These are phyloP conservation scores for Urechis unicinctus DNA, from an alignment of 2,888 invertebrate genomes.

Conservation along the genomic window DNA sequence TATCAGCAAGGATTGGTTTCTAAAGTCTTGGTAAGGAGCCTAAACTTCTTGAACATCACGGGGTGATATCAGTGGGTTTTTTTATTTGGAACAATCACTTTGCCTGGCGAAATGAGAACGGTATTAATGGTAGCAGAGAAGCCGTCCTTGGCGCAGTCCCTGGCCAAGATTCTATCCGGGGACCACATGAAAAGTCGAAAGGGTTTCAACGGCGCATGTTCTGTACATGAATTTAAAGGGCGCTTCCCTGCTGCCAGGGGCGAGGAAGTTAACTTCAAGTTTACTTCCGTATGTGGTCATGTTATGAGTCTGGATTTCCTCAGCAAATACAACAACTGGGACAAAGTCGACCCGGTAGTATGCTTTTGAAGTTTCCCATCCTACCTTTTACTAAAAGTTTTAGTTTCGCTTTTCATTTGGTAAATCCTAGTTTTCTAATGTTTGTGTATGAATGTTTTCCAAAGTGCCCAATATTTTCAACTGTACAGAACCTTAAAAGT, in stretches of 20 bases:
- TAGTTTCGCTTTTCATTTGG: neutral
- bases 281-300: conserved; percentile 99
- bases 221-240: conserved; percentile 83
- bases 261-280: conserved; percentile 58
- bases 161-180: conserved; percentile 88
- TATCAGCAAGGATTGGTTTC: too few relatives aligned
- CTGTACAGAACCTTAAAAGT: too few relatives aligned
- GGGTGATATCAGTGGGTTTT: too few relatives aligned
- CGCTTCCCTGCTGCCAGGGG: conserved; percentile 39
- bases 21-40: too few relatives aligned
- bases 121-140: conserved; percentile 97
- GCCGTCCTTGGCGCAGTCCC: conserved; percentile 90
- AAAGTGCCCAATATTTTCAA: too few relatives aligned
- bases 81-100: too few relatives aligned
- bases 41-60: too few relatives aligned
- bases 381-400: neutral
- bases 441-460: neutral
- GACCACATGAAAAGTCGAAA: conserved; percentile 72
- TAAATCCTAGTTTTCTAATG: neutral
- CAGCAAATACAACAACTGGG: conserved; percentile 94
- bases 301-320: conserved; percentile 91
- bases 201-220: conserved; percentile 85
- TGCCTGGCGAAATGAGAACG: too few relatives aligned
- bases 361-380: neutral
- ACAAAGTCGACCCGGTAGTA: conserved; percentile 84